phyloP scores from a whole-genome alignment of 2,888 invertebrate species.

The Lasioglossum zephyrum region DNA sequence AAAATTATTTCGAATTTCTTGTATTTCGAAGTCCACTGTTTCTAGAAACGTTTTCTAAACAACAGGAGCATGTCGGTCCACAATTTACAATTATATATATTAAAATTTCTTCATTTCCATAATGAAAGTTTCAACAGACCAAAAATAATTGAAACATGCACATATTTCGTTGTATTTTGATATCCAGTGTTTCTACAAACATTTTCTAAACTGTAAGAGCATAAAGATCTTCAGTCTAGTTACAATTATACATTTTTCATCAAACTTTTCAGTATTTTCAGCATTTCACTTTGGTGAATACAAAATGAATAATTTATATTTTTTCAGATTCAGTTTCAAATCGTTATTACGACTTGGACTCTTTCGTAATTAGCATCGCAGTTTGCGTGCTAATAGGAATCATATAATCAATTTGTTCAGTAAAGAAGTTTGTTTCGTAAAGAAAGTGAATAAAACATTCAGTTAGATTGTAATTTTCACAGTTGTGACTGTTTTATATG shows the following conservation, averaged over 20 bases:
- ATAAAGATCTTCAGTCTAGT: not conserved
- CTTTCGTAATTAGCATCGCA: not conserved
- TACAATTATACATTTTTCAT: not conserved
- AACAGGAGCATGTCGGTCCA: not conserved
- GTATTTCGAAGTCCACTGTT: not conserved
- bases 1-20: not conserved
- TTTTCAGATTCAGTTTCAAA: not conserved
- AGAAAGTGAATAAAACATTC: too few relatives aligned
- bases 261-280: not conserved
- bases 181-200: not conserved
- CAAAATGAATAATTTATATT: conserved; percentile 5
- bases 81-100: not conserved
- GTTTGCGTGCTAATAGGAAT: not conserved
- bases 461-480: too few relatives aligned
- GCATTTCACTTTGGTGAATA: not conserved
- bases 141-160: not conserved
- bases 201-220: not conserved
- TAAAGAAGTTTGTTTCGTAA: too few relatives aligned
- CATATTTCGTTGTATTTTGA: not conserved
- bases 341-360: not conserved
- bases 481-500: not conserved
- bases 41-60: not conserved
- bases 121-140: not conserved
- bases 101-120: not conserved
- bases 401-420: not conserved